These are phyloP conservation scores for Callopanchax toddi DNA, from an alignment of 2,113 vertebrate genomes.

Conservation along the genomic window DNA sequence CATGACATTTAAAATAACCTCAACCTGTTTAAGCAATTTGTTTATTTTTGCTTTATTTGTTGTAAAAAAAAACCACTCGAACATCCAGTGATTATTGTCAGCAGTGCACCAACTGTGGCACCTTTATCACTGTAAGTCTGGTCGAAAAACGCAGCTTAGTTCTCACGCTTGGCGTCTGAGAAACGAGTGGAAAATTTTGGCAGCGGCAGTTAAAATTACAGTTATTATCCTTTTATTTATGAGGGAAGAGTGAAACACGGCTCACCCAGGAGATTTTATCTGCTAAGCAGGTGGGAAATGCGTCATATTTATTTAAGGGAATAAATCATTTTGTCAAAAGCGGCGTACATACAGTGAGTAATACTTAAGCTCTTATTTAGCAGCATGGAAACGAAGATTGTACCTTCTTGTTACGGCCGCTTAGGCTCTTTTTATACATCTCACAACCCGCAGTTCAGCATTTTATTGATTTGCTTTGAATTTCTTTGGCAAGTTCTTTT, in stretches of 20 bases:
- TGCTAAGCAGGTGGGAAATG: slow-evolving; percentile 17
- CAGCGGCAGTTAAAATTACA: slow-evolving; percentile 11
- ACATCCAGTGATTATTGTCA: slow-evolving; percentile 14
- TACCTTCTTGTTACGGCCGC: slow-evolving; percentile 22
- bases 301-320: slow-evolving; percentile 26
- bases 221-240: slow-evolving; percentile 17
- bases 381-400: slow-evolving; percentile 1
- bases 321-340: slow-evolving; percentile 1
- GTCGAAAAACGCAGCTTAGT: slow-evolving; percentile 4
- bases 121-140: slow-evolving; percentile 20
- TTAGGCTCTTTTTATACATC: slow-evolving; percentile 33
- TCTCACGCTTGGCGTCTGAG: not conserved
- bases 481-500: slow-evolving; percentile 7
- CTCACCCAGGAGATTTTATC: slow-evolving; percentile 22
- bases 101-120: not conserved
- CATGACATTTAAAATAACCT: not conserved
- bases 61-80: not conserved
- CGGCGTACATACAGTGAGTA: slow-evolving; percentile 1
- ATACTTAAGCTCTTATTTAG: slow-evolving; percentile 17
- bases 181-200: slow-evolving; percentile 15
- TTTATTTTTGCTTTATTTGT: not conserved
- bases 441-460: slow-evolving; percentile 8
- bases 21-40: not conserved
- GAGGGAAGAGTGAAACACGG: slow-evolving; percentile 18
- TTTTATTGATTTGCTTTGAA: slow-evolving; percentile 26